phyloP scores from a whole-genome alignment of 2,888 invertebrate genomes.

The Cristatella mucedo region DNA sequence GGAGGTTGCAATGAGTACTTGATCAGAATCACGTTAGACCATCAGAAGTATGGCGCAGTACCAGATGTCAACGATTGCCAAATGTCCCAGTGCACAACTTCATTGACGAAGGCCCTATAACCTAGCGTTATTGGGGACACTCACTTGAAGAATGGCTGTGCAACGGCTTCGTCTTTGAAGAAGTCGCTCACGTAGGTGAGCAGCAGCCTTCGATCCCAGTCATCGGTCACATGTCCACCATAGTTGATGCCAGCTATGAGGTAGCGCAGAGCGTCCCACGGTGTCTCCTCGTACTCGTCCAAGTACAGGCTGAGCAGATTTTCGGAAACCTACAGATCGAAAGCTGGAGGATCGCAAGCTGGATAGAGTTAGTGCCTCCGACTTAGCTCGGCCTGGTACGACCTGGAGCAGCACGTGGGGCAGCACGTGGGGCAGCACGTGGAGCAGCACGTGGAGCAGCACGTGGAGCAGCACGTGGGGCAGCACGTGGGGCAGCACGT shows the following conservation, averaged over 20 bases:
- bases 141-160: slow-evolving; percentile 50
- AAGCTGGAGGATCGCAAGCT: too few species aligned
- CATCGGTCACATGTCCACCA: slow-evolving; percentile 66
- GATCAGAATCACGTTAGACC: background rate
- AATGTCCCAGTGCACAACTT: background rate
- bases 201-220: slow-evolving; percentile 57
- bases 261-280: slow-evolving; percentile 76
- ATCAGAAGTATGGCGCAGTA: background rate
- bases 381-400: too few species aligned
- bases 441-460: too few species aligned
- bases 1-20: too few species aligned
- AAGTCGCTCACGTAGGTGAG: slow-evolving; percentile 67
- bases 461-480: too few species aligned
- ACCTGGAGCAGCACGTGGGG: too few species aligned
- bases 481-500: too few species aligned
- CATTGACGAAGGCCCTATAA: background rate
- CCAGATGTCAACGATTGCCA: too few species aligned
- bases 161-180: slow-evolving; percentile 56
- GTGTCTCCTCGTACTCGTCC: slow-evolving; percentile 70
- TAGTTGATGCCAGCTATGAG: slow-evolving; percentile 74
- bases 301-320: slow-evolving; percentile 64
- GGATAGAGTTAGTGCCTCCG: too few species aligned
- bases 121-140: slow-evolving; percentile 5
- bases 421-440: too few species aligned
- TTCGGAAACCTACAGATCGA: slow-evolving; percentile 45